Evolutionary conservation across 1,140 invertebrate species (phyloP).

Genomic region (Ceratina australensis): DNA sequence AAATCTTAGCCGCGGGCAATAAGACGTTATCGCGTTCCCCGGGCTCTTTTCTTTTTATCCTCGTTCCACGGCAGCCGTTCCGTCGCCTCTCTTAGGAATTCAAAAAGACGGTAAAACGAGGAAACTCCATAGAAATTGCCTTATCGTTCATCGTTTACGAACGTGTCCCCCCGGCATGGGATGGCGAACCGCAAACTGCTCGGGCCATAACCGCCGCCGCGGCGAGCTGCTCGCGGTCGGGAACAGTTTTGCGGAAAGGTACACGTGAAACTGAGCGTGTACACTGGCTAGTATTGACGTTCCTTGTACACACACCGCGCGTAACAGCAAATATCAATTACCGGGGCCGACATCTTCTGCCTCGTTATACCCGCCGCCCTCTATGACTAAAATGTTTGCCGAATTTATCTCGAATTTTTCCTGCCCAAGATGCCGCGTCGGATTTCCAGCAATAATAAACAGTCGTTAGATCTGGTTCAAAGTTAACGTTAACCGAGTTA

Average conservation of each 20-base stretch:
- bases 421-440: neutral
- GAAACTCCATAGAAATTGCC: constrained; percentile 51
- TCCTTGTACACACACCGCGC: constrained; percentile 33
- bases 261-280: constrained; percentile 22
- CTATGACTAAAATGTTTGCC: neutral
- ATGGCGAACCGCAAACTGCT: constrained; percentile 62
- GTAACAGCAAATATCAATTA: constrained; percentile 58
- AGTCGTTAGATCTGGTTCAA: too few relatives aligned
- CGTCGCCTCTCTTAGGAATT: constrained; percentile 35
- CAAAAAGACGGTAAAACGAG: constrained; percentile 45
- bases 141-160: constrained; percentile 58
- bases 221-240: constrained; percentile 23
- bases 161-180: constrained; percentile 24
- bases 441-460: too few relatives aligned
- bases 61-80: constrained; percentile 1
- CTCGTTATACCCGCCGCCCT: neutral
- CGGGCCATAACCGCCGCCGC: constrained; percentile 44
- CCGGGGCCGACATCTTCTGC: constrained; percentile 14
- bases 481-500: too few relatives aligned
- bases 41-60: neutral
- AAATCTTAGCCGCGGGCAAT: constrained; percentile 18
- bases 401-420: constrained; percentile 1
- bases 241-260: constrained; percentile 50
- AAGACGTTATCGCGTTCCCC: constrained; percentile 38
- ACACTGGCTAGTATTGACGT: constrained; percentile 48